Evolutionary conservation across 2,888 invertebrate genomes (phyloP).

Genomic region (Andrena chrysosceles): DNA sequence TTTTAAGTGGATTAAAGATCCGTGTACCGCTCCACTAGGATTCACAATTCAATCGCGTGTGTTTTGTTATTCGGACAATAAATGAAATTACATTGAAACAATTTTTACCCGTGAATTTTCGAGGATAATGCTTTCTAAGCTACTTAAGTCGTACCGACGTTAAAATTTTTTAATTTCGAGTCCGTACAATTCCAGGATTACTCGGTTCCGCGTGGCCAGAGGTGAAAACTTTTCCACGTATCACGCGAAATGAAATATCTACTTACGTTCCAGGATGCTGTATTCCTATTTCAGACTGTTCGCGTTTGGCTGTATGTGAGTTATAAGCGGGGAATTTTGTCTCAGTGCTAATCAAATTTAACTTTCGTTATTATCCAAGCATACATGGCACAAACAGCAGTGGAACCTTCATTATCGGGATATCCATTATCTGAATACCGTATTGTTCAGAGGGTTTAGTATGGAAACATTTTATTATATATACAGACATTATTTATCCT

Average conservation of each 20-base stretch:
- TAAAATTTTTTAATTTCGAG: constrained; percentile 41
- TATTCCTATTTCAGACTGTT: neutral
- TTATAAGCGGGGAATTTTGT: neutral
- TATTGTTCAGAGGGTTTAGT: too few relatives aligned
- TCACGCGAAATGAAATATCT: constrained; percentile 15
- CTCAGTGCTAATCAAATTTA: neutral
- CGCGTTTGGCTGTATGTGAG: neutral
- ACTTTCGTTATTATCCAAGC: neutral
- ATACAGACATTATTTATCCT: too few relatives aligned
- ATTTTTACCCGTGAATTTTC: constrained; percentile 37
- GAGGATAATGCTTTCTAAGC: constrained; percentile 40
- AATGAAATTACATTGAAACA: constrained; percentile 40
- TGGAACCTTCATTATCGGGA: too few relatives aligned
- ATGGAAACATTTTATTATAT: too few relatives aligned
- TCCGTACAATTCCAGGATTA: constrained; percentile 39
- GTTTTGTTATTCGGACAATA: constrained; percentile 1
- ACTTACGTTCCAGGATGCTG: neutral
- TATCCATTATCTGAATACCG: too few relatives aligned
- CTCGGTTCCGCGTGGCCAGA: constrained; percentile 2
- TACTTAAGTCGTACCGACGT: constrained; percentile 35
- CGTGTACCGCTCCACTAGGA: too few relatives aligned
- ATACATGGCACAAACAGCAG: neutral
- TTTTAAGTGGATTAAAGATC: too few relatives aligned
- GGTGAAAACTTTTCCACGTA: constrained; percentile 6
- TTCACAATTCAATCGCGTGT: neutral